These are phyloP conservation scores for Torymus auratus DNA, from an alignment of 2,888 invertebrate genomes.

Conservation along the genomic window DNA sequence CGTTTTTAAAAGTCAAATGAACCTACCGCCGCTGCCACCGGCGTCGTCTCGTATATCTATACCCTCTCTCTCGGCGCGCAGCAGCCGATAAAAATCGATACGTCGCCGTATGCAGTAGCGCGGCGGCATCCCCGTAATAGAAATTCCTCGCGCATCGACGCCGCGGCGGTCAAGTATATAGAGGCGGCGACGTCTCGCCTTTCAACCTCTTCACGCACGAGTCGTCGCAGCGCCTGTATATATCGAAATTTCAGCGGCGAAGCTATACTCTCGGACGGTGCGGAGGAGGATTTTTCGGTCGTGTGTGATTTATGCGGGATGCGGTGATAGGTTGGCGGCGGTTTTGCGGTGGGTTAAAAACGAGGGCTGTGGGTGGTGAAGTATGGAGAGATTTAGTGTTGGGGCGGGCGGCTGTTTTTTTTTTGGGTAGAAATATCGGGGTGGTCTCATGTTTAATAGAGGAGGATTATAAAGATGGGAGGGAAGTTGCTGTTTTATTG, in stretches of 20 bases:
- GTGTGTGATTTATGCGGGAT: too few species aligned
- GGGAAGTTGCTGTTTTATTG: too few species aligned
- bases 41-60: neutral
- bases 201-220: constrained; percentile 39
- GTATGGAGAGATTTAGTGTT: too few species aligned
- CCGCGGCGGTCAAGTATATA: constrained; percentile 29
- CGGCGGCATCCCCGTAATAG: constrained; percentile 1
- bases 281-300: too few species aligned
- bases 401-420: too few species aligned
- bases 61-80: too few species aligned
- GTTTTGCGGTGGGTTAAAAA: too few species aligned
- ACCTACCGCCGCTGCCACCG: neutral
- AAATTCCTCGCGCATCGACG: constrained; percentile 30
- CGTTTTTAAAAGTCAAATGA: constrained; percentile 53
- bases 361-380: too few species aligned
- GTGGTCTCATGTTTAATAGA: too few species aligned
- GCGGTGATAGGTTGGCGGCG: too few species aligned
- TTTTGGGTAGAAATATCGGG: too few species aligned
- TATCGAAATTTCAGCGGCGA: neutral
- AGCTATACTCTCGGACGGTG: neutral
- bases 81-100: constrained; percentile 47
- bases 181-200: neutral
- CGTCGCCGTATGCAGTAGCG: neutral
- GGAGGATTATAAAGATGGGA: too few species aligned
- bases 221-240: constrained; percentile 1